Evolutionary conservation across 1,140 invertebrate species (phyloP).

Genomic region (Aphelinus certus): DNA sequence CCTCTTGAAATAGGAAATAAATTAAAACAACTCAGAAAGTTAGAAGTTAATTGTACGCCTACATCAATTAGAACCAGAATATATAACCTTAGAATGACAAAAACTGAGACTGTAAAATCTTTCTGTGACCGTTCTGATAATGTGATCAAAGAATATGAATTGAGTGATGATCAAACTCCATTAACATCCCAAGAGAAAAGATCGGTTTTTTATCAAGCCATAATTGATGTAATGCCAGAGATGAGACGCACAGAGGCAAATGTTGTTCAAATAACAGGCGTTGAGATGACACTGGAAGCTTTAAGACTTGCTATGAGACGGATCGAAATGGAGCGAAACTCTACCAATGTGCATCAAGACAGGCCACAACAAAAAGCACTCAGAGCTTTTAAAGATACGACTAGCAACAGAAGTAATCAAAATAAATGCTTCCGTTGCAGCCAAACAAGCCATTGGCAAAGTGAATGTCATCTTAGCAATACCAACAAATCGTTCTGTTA

Average conservation of each 20-base stretch:
- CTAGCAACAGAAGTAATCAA: background rate
- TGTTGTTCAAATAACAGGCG: too few relatives aligned
- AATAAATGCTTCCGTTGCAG: background rate
- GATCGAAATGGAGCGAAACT: background rate
- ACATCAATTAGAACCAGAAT: background rate
- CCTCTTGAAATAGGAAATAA: background rate
- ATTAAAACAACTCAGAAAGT: background rate
- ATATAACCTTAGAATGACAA: background rate
- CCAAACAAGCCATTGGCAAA: background rate
- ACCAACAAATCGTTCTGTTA: background rate
- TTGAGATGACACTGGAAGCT: background rate
- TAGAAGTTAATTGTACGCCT: background rate
- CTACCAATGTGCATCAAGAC: too few relatives aligned
- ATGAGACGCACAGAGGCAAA: background rate
- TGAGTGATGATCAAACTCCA: background rate
- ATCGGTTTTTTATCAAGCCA: background rate
- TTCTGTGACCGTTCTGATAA: background rate
- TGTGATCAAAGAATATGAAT: background rate
- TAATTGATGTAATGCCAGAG: background rate
- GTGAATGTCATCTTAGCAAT: background rate
- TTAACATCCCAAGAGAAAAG: background rate
- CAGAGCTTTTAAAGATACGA: too few relatives aligned
- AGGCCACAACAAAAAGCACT: background rate
- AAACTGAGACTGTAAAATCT: background rate
- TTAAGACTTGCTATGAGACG: background rate